phyloP scores from a whole-genome alignment of 2,113 vertebrate genomes.

The Laticauda colubrina region DNA sequence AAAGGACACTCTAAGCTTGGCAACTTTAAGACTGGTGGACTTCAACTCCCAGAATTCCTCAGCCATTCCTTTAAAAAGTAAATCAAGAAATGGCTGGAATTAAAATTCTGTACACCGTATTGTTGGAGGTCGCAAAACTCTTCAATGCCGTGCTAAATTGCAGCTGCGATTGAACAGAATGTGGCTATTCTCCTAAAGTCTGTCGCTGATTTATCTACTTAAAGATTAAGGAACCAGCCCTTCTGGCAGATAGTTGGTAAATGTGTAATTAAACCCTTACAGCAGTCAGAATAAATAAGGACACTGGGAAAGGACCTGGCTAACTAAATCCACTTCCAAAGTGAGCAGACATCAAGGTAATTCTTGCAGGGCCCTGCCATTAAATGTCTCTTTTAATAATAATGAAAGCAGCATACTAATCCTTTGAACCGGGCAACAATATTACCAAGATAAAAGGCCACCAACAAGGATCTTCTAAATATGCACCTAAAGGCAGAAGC shows the following conservation, averaged over 20 bases:
- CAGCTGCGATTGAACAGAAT: background rate
- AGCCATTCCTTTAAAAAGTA: background rate
- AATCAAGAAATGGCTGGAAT: background rate
- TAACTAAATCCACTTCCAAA: background rate
- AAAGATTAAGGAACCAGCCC: background rate
- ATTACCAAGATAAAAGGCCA: background rate
- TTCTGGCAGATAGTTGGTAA: background rate
- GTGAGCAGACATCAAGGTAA: background rate
- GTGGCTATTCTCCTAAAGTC: background rate
- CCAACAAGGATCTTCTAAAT: background rate
- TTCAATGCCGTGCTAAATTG: background rate
- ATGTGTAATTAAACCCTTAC: background rate
- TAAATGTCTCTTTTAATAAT: background rate
- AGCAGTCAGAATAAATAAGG: background rate
- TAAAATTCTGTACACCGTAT: background rate
- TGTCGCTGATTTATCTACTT: background rate
- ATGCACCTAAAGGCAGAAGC: background rate
- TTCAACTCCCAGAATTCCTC: background rate
- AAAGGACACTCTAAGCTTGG: background rate
- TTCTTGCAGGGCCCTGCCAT: background rate
- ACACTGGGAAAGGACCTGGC: background rate
- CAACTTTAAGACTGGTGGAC: background rate
- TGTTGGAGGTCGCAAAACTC: background rate
- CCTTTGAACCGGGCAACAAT: background rate
- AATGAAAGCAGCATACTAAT: background rate